Percentiles rank a stretch among this genome's conserved stretches.
These are phyloP conservation scores for Nannoperca obscura DNA, from an alignment of 2,797 vertebrate genomes.

Conservation along the genomic window DNA sequence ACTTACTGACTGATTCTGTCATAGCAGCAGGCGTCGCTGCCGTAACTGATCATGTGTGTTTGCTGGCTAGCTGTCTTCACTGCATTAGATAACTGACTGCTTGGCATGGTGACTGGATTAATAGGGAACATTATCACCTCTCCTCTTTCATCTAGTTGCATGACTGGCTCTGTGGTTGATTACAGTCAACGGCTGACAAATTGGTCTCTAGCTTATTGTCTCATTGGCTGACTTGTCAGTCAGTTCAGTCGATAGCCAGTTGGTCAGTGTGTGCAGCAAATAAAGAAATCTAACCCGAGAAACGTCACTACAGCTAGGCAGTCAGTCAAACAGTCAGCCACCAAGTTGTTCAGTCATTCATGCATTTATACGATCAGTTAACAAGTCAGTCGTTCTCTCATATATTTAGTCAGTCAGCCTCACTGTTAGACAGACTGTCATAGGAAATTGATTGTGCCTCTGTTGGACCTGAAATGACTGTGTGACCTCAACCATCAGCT, in stretches of 20 bases:
- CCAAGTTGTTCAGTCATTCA: conserved; percentile 20
- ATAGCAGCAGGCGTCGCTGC: conserved; percentile 64
- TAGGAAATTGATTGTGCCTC: conserved; percentile 54
- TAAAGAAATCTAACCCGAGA: conserved; percentile 8
- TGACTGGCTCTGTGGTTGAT: conserved; percentile 25
- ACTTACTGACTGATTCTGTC: conserved; percentile 69
- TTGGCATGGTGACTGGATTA: conserved; percentile 58
- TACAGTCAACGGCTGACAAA: conserved; percentile 12
- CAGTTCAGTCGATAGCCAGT: conserved; percentile 20
- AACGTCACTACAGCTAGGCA: neutral
- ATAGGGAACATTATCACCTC: conserved; percentile 66
- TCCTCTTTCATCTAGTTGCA: conserved; percentile 40
- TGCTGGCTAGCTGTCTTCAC: conserved; percentile 60
- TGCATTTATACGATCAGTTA: conserved; percentile 31
- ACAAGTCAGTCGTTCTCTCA: conserved; percentile 31
- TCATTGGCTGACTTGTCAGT: conserved; percentile 25
- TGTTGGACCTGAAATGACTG: conserved; percentile 50
- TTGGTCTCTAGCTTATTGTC: conserved; percentile 19
- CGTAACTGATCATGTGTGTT: conserved; percentile 62
- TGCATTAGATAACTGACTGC: conserved; percentile 62
- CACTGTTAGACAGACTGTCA: conserved; percentile 54
- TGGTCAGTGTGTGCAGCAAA: neutral
- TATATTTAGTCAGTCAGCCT: conserved; percentile 28
- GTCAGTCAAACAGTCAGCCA: conserved; percentile 31
- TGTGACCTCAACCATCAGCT: conserved; percentile 70